Evolutionary conservation across 1,140 invertebrate species (phyloP), one percentile per base, ranked within the genome.

Genomic region (Anoplolepis gracilipes): DNA sequence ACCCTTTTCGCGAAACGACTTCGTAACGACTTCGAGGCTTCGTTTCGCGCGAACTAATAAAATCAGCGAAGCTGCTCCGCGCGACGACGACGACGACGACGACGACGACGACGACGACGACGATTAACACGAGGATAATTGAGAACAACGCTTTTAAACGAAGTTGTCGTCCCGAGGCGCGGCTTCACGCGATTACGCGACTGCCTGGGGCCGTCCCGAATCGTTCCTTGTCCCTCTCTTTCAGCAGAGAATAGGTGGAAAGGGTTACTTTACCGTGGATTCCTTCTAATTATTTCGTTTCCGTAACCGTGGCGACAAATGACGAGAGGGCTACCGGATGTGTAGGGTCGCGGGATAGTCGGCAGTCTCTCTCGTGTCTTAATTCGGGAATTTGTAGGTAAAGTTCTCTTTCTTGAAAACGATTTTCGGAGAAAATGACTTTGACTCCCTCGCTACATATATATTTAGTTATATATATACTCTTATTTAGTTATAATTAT

Each of bases 211-310:
- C 25, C 3, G 22, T 6, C 53, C 49, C 49, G 57, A 84, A 75
- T 59, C 69, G 65, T 70, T 53, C 59, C 78, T 64, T 53, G 28
- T 85, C 39, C 62, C 49, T 25, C 70, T 53, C 65, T 57, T 82
- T 73, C 39, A 10, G 76, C 16, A 42, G 53, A 53, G n/a, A 49
- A 82, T 67, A 82, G 78, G 78, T 85, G 62, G 76, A 39, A 81
- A 82, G 78, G 67, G 67, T 72, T 82, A 33, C 25, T 69, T 46
- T 67, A 28, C 49, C 28, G 7, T 36, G 65, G 16, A 57, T 64
- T 72, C 57, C n/a, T 67, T 55, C 78, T 86, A 86, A 86, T 86
- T 84, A 86, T 86, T 86, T 86, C 84, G 79, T 86, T 86, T 86
- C 85, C 79, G 85, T 73, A 75, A 72, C 55, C 79, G 42, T 73